A percentile compares a stretch with the other conserved stretches of the same genome.
phyloP scores from a whole-genome alignment of 1,140 invertebrate genomes.

The Mizuhopecten yessoensis region DNA sequence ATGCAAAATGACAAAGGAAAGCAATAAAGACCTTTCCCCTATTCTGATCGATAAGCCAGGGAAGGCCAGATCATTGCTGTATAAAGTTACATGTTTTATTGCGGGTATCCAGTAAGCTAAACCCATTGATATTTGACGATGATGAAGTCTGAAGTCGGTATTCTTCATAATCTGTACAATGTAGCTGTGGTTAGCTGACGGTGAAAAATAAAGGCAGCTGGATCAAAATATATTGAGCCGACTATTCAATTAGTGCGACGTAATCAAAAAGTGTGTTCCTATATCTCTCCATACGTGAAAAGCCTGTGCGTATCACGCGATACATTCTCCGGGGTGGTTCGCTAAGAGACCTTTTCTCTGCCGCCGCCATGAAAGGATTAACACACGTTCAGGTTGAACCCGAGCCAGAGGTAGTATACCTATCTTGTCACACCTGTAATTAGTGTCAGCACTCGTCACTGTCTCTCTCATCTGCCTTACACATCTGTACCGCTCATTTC shows the following conservation, averaged over 20 bases:
- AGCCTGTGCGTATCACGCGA: conserved; percentile 22
- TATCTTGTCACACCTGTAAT: conserved; percentile 27
- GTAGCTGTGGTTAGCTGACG: background rate
- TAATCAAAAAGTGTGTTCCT: conserved; percentile 27
- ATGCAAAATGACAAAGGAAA: conserved; percentile 8
- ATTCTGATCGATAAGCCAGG: background rate
- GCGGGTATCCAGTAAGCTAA: background rate
- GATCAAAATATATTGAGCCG: conserved; percentile 34
- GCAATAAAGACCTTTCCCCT: conserved; percentile 9
- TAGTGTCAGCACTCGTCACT: background rate
- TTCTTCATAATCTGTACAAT: background rate
- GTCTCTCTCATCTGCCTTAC: background rate
- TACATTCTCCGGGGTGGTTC: background rate
- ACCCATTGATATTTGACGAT: background rate
- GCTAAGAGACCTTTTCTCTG: conserved; percentile 37
- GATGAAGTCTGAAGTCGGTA: background rate
- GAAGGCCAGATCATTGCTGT: conserved; percentile 1
- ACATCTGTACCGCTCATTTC: background rate
- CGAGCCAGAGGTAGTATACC: conserved; percentile 31
- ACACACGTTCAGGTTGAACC: conserved; percentile 31
- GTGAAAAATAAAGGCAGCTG: background rate
- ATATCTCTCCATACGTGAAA: background rate
- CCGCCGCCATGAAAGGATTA: conserved; percentile 20
- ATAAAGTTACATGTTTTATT: background rate
- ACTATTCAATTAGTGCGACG: conserved; percentile 5